Conservation (phyloP, 1,140 invertebrate species). For the Antheraea pernyi region DNA sequence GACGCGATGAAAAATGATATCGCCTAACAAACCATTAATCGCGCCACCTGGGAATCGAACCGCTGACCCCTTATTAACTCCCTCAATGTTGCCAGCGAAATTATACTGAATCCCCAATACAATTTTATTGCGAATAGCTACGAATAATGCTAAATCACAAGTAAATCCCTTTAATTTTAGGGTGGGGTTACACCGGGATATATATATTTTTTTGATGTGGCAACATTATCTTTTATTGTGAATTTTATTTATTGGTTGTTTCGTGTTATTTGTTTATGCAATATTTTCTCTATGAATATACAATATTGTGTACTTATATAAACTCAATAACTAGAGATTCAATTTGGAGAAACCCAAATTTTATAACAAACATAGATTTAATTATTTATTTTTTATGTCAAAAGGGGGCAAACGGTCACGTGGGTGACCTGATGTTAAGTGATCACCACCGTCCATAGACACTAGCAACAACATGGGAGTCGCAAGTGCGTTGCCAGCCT, state of each 20-base stretch:
- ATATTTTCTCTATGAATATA: not conserved
- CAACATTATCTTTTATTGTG: constrained; percentile 65
- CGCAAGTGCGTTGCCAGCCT: too few species aligned
- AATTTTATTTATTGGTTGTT: constrained; percentile 58
- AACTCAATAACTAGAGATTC: too few species aligned
- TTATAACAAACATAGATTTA: too few species aligned
- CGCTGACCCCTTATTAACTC: constrained; percentile 27
- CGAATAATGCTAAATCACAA: constrained; percentile 60
- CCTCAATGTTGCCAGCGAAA: constrained; percentile 31
- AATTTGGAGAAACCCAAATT: too few species aligned
- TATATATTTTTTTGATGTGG: constrained; percentile 34
- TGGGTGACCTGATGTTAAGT: too few species aligned
- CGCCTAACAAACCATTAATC: not conserved
- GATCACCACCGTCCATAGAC: too few species aligned
- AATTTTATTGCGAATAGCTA: constrained; percentile 59
- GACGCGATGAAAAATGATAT: too few species aligned
- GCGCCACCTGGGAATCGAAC: constrained; percentile 28
- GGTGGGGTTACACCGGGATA: constrained; percentile 24
- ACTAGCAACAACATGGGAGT: too few species aligned
- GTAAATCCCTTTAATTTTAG: constrained; percentile 42
- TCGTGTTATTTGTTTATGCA: not conserved
- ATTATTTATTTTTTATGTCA: too few species aligned
- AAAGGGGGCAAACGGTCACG: too few species aligned
- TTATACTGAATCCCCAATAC: constrained; percentile 50
- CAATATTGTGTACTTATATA: too few species aligned